Evolutionary conservation across 2,113 vertebrate genomes (phyloP).

Genomic region (Cyanocitta stelleri): DNA sequence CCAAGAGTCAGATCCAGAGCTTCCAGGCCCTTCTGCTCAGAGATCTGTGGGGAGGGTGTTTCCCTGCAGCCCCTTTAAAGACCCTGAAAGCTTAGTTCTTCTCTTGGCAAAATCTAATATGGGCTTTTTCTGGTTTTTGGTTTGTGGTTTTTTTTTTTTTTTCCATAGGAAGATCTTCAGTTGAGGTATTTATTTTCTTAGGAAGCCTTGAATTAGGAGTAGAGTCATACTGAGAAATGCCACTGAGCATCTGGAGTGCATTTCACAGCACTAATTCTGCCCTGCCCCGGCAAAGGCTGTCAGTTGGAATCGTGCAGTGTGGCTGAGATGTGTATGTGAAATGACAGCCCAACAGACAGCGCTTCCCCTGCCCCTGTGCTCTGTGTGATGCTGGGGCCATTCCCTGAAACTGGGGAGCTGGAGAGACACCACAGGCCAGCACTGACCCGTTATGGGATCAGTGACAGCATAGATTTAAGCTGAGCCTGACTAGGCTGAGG

Average conservation of each 20-base stretch:
- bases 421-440: background rate
- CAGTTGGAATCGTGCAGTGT: conserved; percentile 34
- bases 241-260: conserved; percentile 66
- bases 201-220: conserved; percentile 52
- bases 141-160: background rate
- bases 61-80: background rate
- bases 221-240: conserved; percentile 56
- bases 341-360: conserved; percentile 32
- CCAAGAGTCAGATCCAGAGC: background rate
- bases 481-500: background rate
- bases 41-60: background rate
- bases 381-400: background rate
- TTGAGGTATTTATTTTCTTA: conserved; percentile 40
- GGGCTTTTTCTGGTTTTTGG: background rate
- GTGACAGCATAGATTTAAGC: background rate
- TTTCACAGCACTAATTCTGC: conserved; percentile 46
- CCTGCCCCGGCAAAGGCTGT: conserved; percentile 56
- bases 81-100: background rate
- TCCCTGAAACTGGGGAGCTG: background rate
- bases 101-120: background rate
- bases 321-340: conserved; percentile 47
- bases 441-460: rapidly evolving
- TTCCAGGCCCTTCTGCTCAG: background rate
- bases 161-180: conserved; percentile 1
- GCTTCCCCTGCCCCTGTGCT: background rate